Evolutionary conservation across 64 coral and sea anemone genomes (phyloP), one percentile per base, ranked within the genome.

Genomic region (Pachyseris speciosa): DNA sequence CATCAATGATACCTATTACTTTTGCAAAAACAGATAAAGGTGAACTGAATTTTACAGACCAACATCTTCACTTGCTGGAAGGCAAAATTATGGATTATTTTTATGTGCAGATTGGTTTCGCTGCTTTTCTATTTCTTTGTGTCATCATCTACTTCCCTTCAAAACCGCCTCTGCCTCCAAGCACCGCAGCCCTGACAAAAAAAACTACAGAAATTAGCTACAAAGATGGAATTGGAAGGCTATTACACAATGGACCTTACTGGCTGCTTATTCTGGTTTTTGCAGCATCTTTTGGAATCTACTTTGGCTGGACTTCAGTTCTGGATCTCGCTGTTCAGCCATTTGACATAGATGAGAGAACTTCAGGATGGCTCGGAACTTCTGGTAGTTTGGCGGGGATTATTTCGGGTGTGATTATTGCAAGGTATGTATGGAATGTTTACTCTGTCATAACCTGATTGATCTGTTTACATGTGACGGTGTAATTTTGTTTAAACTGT

Each of bases 121-220:
- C 80, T 24, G 53, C 44, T 33, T 63, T 85, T 75, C 57, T 90
- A 3, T 84, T 90, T 15, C 9, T 78, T 22, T 75, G 79, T 63
- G 65, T 94, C 74, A 25, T 27, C 0, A 42, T 90, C 1, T 94
- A 94, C 57, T 94, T 84, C 63, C 93, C 93, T 10, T 75, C 93
- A 7, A 94, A 69, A 77, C 93, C 93, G 49, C 93, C 93, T 25
- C 72, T 43, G 1, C 86, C 93, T 19, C 87, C 87, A 17, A 94
- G 93, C 9, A 45, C 50, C 33, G 73, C 93, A 32, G 71, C 87
- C 15, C 40, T 60, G 12, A 65, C 40, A 13, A 65, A 53, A 67
- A 67, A 66, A 65, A 40, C n/a, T 2, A 71, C 73, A 22, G 31
- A 86, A 55, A 58, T 79, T 75, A 79, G 76, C 1, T 87, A 86